Base-by-base conservation (phyloP, 1,140 invertebrate genomes). In the Drosophila grimshawi region DNA sequence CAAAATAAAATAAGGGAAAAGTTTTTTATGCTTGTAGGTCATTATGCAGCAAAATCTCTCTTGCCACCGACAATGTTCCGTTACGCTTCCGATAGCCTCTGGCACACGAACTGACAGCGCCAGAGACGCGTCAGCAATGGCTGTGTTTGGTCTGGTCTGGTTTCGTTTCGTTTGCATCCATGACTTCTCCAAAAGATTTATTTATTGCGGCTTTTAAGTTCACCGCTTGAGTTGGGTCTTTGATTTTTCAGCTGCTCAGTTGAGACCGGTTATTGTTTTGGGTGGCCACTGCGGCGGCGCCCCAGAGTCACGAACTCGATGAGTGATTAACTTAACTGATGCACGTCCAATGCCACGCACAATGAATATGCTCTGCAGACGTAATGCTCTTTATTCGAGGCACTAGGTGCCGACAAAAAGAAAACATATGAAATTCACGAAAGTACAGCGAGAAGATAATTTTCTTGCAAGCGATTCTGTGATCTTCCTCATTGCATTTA, bases 151-250 rank as follows among this genome's bases (percentile, higher is more conserved):
- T 53, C 35, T 56, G 75, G 7, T 2, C 10, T 41, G 2, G 39
- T 41, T 41, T 41, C 7, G 7, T 43, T 46, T 67, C n/a, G 41
- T 53, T 55, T 56, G 69, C 63, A 81, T 79, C 77, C 79, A 81
- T 74, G 70, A 57, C 35, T 86, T 69, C 49, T 55, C 73, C 73
- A 55, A 83, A 89, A 89, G 85, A 88, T 88, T 88, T 88, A 88
- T 88, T 88, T 88, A 89, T 88, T 89, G 83, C 80, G 77, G 83
- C 56, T 88, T 86, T 88, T 80, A 83, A 88, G 56, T 65, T 67
- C 53, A 35, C 33, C 52, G 39, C 57, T 70, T 70, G 62, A 76
- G 66, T 65, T 68, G 56, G 61, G 76, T 63, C 56, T 63, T 57
- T 59, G 56, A 69, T 69, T 75, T 19, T 75, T 52, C 57, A 52